These are phyloP conservation scores for Falco biarmicus DNA, from an alignment of 2,797 vertebrate genomes.

Conservation along the genomic window DNA sequence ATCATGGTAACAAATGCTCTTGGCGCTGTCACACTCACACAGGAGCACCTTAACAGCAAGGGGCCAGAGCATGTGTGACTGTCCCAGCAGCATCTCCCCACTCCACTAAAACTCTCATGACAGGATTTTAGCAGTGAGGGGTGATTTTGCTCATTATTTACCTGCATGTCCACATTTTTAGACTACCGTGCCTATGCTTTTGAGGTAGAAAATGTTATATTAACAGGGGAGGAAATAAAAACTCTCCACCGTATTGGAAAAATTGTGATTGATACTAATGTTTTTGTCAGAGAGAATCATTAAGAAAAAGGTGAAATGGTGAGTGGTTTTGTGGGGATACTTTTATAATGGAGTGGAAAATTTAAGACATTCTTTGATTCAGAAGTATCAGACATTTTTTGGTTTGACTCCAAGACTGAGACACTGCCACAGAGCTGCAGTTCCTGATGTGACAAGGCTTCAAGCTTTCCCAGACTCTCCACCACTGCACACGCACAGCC, in stretches of 20 bases:
- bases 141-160: not conserved
- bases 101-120: not conserved
- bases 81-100: not conserved
- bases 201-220: not conserved
- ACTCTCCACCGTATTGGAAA: not conserved
- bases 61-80: fast-evolving
- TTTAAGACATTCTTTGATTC: not conserved
- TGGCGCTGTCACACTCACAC: not conserved
- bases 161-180: not conserved
- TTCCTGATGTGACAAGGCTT: not conserved
- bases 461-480: not conserved
- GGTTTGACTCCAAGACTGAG: not conserved
- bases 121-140: not conserved
- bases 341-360: not conserved
- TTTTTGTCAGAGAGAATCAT: not conserved
- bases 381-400: not conserved
- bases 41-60: not conserved
- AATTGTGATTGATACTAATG: not conserved
- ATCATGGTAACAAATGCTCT: fast-evolving
- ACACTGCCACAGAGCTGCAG: not conserved
- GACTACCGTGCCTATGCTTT: not conserved
- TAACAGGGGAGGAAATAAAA: not conserved
- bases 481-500: not conserved
- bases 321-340: not conserved
- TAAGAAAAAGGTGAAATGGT: not conserved